Evolutionary conservation across 2,888 invertebrate genomes (phyloP).

Genomic region (Hypomecis atomaria): DNA sequence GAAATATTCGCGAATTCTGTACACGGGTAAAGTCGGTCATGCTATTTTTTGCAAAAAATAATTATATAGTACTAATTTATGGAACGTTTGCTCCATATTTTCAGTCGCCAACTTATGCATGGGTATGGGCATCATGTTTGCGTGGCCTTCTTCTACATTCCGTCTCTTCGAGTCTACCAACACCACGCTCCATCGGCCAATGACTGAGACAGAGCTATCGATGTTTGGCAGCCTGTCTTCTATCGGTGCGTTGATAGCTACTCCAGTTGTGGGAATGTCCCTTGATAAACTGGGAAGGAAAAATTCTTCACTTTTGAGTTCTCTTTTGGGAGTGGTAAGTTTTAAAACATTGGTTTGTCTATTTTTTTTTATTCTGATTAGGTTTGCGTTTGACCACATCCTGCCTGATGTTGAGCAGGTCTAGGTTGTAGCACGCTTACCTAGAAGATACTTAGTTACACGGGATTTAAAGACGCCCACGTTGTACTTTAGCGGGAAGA

Average conservation of each 20-base stretch:
- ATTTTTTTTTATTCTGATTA: too few relatives aligned
- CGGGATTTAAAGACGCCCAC: too few relatives aligned
- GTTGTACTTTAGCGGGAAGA: too few relatives aligned
- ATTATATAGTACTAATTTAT: too few relatives aligned
- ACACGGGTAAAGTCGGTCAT: too few relatives aligned
- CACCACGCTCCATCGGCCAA: slow-evolving; percentile 65
- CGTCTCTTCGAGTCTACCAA: slow-evolving; percentile 61
- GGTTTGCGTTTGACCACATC: too few relatives aligned
- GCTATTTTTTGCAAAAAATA: too few relatives aligned
- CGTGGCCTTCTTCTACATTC: slow-evolving; percentile 69
- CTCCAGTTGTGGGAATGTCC: slow-evolving; percentile 53
- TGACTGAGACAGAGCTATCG: slow-evolving; percentile 60
- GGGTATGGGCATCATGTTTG: slow-evolving; percentile 61
- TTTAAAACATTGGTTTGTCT: too few relatives aligned
- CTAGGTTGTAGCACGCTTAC: too few relatives aligned
- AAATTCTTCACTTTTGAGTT: slow-evolving; percentile 49
- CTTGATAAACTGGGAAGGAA: slow-evolving; percentile 65
- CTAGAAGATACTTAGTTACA: too few relatives aligned
- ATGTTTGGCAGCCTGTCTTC: slow-evolving; percentile 64
- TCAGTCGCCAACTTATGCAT: slow-evolving; percentile 62
- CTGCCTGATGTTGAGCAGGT: too few relatives aligned
- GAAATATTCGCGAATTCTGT: too few relatives aligned
- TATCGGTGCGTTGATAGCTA: slow-evolving; percentile 59
- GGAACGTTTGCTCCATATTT: neutral
- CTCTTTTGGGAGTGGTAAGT: slow-evolving; percentile 59